Evolutionary conservation across 2,113 vertebrate species (phyloP), one percentile per base, ranked within the genome.

Genomic region (Scomber japonicus): DNA sequence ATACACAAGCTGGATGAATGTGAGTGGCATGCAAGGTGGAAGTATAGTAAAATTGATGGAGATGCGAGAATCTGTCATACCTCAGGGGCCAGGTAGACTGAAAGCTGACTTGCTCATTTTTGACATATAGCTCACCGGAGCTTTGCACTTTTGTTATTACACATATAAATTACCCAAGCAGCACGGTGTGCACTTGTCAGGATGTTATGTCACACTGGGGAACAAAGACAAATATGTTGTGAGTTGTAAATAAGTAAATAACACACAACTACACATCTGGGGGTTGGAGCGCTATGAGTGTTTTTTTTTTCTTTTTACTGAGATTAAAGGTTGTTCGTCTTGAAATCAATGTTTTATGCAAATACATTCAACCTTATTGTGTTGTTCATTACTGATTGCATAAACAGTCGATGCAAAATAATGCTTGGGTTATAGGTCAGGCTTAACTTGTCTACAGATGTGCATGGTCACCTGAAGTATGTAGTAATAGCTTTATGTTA

Each of bases 131-230:
- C 83, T 72, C 80, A 73, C 82, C 49, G 27, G 80, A 72, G 86
- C 71, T 71, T 75, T 78, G 59, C 40, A 66, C 69, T 72, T 86
- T 57, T 81, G 55, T 89, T 91, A 87, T 87, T 90, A 46, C 76
- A 27, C 15, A 67, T 57, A 89, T 89, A 68, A 88, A 85, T 89
- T 84, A 75, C 73, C 54, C 14, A 11, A 19, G 63, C 61, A 5
- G 67, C 65, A 9, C 11, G 15, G 65, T 54, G 71, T 80, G 75
- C 61, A 54, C 81, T 71, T 61, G 75, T 90, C 84, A 61, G 21
- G 84, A 31, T 44, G 75, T 87, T 77, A 84, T 55, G 27, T 72
- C 31, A 5, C 73, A 60, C 67, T 12, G 8, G 82, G 82, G 86
- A 88, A 46, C 82, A 65, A 55, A 86, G 71, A 78, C 82, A 46